These are phyloP conservation scores for Poeciliopsis occidentalis DNA, from an alignment of 2,113 vertebrate species.

Conservation along the genomic window DNA sequence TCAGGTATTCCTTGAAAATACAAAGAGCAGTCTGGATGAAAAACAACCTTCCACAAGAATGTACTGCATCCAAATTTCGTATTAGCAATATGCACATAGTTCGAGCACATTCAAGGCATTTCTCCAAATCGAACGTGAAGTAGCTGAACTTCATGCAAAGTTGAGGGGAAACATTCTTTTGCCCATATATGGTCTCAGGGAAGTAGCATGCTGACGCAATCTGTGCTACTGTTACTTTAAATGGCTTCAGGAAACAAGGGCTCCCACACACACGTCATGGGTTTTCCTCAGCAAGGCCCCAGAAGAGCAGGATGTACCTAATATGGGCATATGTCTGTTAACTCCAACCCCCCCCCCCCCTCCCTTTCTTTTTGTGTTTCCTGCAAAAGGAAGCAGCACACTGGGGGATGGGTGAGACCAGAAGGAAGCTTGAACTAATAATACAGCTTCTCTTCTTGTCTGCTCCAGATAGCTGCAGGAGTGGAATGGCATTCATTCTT, in stretches of 20 bases:
- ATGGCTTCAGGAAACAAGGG: slow-evolving; percentile 69
- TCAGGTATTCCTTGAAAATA: background rate
- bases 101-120: background rate
- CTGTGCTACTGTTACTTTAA: slow-evolving; percentile 54
- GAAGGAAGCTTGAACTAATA: slow-evolving; percentile 6
- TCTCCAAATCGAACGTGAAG: background rate
- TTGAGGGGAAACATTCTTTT: slow-evolving; percentile 16
- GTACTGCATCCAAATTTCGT: background rate
- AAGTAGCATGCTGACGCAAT: slow-evolving; percentile 52
- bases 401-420: slow-evolving; percentile 63
- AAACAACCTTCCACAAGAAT: background rate
- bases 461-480: slow-evolving; percentile 11
- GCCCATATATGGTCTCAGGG: slow-evolving; percentile 64
- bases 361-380: slow-evolving; percentile 23
- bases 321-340: slow-evolving; percentile 63
- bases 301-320: slow-evolving; percentile 58
- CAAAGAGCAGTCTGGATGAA: background rate
- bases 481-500: background rate
- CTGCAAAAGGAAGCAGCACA: slow-evolving; percentile 54
- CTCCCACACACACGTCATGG: slow-evolving; percentile 65
- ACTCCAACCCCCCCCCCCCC: slow-evolving; percentile 4
- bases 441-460: background rate
- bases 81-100: background rate
- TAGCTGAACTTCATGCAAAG: background rate
- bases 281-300: slow-evolving; percentile 63